A percentile compares a stretch with the other conserved stretches of the same genome.
Conservation (phyloP, 2,797 vertebrate species). For the Microtus agrestis region DNA sequence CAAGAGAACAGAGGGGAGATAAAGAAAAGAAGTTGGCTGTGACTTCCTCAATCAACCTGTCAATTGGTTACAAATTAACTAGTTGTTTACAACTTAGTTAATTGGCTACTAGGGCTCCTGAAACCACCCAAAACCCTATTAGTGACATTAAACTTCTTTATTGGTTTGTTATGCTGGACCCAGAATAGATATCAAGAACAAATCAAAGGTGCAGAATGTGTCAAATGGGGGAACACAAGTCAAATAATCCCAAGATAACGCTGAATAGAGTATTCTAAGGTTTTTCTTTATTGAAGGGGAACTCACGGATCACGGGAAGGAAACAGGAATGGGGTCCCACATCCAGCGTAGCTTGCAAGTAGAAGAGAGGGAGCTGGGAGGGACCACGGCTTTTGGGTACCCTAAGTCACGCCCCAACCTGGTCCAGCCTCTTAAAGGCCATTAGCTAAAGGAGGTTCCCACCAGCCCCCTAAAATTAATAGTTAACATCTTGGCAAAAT, state of each 20-base stretch:
- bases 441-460: no score
- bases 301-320: no score
- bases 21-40: not conserved
- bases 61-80: conserved; percentile 32
- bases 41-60: not conserved
- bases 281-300: no score
- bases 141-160: not conserved
- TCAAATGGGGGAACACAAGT: no score
- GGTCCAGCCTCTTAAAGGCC: no score
- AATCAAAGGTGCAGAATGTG: not conserved
- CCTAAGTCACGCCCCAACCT: no score
- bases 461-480: not conserved
- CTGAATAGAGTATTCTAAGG: no score
- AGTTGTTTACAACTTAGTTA: conserved; percentile 17
- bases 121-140: not conserved
- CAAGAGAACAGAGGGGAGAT: not conserved
- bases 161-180: not conserved
- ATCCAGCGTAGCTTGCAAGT: no score
- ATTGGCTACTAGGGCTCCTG: not conserved
- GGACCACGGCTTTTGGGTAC: no score
- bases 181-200: not conserved
- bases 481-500: not conserved
- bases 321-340: no score
- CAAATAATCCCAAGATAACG: no score
- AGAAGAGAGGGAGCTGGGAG: no score